Evolutionary conservation across 2,113 vertebrate species (phyloP).

Genomic region (Hypocryptadius cinnamomeus): DNA sequence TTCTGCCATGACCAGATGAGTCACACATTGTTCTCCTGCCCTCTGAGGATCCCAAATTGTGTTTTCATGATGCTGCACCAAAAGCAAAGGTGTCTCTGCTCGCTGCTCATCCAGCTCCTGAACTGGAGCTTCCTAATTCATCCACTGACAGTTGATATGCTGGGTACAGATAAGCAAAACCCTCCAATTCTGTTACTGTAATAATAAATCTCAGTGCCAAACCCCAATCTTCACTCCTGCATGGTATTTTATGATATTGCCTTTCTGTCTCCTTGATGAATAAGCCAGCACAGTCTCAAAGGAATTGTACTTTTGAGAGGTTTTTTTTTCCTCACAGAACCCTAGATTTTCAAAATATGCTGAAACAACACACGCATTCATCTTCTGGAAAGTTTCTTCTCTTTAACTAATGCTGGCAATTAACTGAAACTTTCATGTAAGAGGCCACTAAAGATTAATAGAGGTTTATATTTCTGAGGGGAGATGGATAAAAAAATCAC

Average conservation of each 20-base stretch:
- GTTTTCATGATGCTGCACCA: background rate
- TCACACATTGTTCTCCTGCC: background rate
- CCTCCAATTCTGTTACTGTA: background rate
- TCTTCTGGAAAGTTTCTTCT: background rate
- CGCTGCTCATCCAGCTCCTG: background rate
- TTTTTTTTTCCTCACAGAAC: background rate
- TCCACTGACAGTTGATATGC: background rate
- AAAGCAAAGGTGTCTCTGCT: background rate
- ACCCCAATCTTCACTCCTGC: background rate
- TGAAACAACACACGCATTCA: background rate
- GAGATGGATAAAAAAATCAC: background rate
- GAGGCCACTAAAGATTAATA: background rate
- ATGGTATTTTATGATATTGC: background rate
- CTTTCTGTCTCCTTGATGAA: conserved; percentile 3
- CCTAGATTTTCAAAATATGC: background rate
- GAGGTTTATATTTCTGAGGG: background rate
- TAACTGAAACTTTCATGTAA: background rate
- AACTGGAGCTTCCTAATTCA: background rate
- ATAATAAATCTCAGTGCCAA: background rate
- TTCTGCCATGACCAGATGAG: background rate
- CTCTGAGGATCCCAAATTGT: background rate
- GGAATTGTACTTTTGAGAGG: background rate
- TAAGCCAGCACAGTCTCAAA: background rate
- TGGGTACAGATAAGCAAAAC: background rate
- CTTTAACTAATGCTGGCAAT: background rate